Base-by-base conservation (phyloP, 2,888 invertebrate genomes). In the Cataglyphis albicans region DNA sequence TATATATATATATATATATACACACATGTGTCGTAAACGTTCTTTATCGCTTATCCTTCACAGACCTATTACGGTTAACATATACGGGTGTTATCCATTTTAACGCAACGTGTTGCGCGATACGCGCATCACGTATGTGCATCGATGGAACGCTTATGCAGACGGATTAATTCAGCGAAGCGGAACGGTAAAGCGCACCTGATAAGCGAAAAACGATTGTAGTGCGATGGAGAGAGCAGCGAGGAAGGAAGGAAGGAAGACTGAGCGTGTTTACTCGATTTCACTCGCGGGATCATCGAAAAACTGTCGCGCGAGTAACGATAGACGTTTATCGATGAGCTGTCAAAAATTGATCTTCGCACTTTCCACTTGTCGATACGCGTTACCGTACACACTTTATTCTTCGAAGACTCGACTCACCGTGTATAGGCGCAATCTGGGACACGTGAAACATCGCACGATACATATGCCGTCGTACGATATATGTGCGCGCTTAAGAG, bases 281-380 rank as follows among this genome's bases (percentile, higher is more conserved):
- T 83, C 80, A 61, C 67, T 80, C 55, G 59, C 76, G 68, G 80
- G 44, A 68, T 73, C 65, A 86, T 84, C 83, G 83, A 84, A 84
- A 82, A 87, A 87, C 78, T 86, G 86, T 85, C 87, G 86, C 52
- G 68, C 59, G 44, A 65, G 67, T 38, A 25, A 29, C 83, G 85
- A 84, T 82, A 75, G 87, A 90, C 89, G 80, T 84, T 86, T 76
- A 83, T 84, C 76, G 73, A 89, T 84, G 86, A 85, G 84, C 82
- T 84, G 90, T 88, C 86, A 86, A 90, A 89, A 90, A 89, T 89
- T 88, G 86, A 89, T 89, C 88, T 89, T 85, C 86, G 55, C 84
- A 81, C 84, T 89, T 88, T 88, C 73, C 86, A 81, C 82, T 81
- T 89, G 88, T 87, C 89, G 75, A 87, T 90, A 84, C 86, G 81